Base-by-base conservation (phyloP, 2,113 vertebrate species). In the Euleptes europaea region DNA sequence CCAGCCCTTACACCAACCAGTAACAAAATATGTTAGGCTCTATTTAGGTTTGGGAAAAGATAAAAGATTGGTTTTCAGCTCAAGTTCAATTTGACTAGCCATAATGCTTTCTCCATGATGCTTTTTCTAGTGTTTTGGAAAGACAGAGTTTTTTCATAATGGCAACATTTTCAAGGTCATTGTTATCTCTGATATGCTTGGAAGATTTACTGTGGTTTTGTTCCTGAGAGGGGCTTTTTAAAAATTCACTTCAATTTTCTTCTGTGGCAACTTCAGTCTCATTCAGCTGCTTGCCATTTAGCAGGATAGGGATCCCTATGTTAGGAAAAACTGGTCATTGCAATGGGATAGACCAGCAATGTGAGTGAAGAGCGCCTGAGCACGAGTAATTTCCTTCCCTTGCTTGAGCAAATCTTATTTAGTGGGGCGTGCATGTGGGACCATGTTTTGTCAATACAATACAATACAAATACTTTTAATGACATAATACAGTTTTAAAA, bases 181-280 rank as follows among this genome's bases (percentile, higher is more conserved):
- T 40, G 54, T 15, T 14, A 17, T 79, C 38, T 44, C 23, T 79
- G 26, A 14, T 44, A 10, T 67, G 72, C 10, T 51, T 83, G 72
- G 66, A 90, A 83, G 69, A 80, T 87, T 90, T 78, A 84, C 44
- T 84, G 86, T 80, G 75, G 1, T 70, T 84, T 92, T 86, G 38
- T 93, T 92, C 49, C 90, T 88, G 82, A 92, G 88, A 86, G 69
- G 88, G 87, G 84, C 42, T 89, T 88, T 44, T 91, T 85, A 83
- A 86, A 90, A 88, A 78, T 69, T 85, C 63, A 80, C 51, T 7
- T 80, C 90, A 83, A 90, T 88, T 90, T 35, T 82, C 0, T 88
- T 92, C 80, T 91, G 63, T 92, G 81, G 80, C 85, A 94, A 91
- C 84, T 90, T 88, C 67, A 76, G 42, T 94, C 85, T 90, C 87